Base-by-base conservation (phyloP, 2,113 vertebrate species). In the Macaca nemestrina region DNA sequence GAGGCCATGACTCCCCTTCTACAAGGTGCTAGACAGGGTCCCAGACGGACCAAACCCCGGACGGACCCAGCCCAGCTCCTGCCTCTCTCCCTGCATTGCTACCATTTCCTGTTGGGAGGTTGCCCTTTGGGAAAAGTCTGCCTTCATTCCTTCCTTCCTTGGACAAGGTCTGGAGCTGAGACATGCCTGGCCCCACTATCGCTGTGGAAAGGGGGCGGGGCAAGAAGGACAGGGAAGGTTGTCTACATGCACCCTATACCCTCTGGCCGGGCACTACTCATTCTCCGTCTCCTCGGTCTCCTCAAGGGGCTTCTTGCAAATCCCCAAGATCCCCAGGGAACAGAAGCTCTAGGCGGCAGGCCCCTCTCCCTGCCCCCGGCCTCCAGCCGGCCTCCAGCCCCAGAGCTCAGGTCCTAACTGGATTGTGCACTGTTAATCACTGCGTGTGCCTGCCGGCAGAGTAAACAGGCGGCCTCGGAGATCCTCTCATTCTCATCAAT, bases 381-480 rank as follows among this genome's bases (percentile, higher is more conserved):
- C 76, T 67, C 50, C 84, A 16, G 94, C 18, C 17, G 12, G 78
- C 52, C 76, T 67, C 50, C 84, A 16, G 94, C 88, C 80, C 0
- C 3, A 5, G 86, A 82, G 83, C 94, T 84, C 11, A 0, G 38
- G 85, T 64, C 73, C 55, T 98, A 98, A 98, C 97, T 97, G 32
- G 8, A 98, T 98, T 97, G 90, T 87, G 43, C 92, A 3, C 32
- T 0, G 79, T 88, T 96, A 97, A 97, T 97, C 95, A 72, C 83
- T 0, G 52, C 2, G 2, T 61, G 68, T 83, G 90, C 73, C 1
- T 0, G 78, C 25, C 3, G 14, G 88, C 67, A 3, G 38, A 72
- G 45, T 84, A 87, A 98, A 96, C 97, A 97, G 95, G 90, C 57
- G 0, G 70, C 88, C 97, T 96, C 86, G 0, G 8, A 75, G 83